Evolutionary conservation across 1,140 invertebrate species (phyloP).

Genomic region (Magallana ariakensis): DNA sequence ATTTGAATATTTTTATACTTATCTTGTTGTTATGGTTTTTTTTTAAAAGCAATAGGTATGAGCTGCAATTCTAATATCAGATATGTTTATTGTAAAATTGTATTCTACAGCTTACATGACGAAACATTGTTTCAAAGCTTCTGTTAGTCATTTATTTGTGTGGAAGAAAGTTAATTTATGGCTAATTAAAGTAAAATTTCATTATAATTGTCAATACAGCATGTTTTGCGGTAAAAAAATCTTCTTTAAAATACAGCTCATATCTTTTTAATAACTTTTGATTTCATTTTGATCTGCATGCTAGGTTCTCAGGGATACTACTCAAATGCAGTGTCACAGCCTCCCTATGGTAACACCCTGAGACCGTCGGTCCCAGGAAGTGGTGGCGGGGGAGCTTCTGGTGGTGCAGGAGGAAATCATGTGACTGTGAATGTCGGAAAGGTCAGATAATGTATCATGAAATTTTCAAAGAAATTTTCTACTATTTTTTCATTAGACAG

Average conservation of each 20-base stretch:
- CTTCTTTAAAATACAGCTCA: background rate
- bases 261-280: background rate
- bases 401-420: constrained; percentile 61
- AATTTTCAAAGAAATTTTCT: too few relatives aligned
- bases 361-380: constrained; percentile 64
- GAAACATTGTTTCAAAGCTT: too few relatives aligned
- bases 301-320: background rate
- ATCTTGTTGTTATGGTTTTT: too few relatives aligned
- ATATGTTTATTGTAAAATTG: too few relatives aligned
- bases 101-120: too few relatives aligned
- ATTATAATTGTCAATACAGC: too few relatives aligned
- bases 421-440: constrained; percentile 60
- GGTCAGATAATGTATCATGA: constrained; percentile 40
- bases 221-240: too few relatives aligned
- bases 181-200: too few relatives aligned
- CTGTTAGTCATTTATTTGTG: too few relatives aligned
- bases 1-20: background rate
- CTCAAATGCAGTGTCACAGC: constrained; percentile 10
- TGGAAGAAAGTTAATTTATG: too few relatives aligned
- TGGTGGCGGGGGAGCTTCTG: constrained; percentile 67
- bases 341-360: constrained; percentile 59
- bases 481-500: too few relatives aligned
- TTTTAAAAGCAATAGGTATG: background rate
- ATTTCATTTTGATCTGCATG: background rate
- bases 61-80: background rate